Conservation (phyloP, 2,797 vertebrate genomes). For the Brachyalestes nurse region DNA sequence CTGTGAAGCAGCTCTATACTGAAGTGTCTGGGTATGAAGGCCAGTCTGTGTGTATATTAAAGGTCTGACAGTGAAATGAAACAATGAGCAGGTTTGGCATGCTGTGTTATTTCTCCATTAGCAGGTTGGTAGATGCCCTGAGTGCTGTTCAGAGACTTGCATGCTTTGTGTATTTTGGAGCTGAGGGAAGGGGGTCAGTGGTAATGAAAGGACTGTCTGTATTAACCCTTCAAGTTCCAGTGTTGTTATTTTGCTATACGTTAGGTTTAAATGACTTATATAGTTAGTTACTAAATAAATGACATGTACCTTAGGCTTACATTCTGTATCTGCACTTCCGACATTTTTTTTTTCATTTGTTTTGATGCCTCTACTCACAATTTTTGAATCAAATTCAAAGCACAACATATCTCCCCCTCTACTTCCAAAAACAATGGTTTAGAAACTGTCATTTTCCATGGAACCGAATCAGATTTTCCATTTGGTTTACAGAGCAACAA, state of each 20-base stretch:
- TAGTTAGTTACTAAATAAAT: too few relatives aligned
- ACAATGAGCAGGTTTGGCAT: background rate
- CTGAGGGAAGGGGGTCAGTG: background rate
- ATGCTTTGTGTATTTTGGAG: constrained; percentile 2
- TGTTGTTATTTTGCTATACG: background rate
- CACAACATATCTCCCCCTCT: too few relatives aligned
- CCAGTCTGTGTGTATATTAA: background rate
- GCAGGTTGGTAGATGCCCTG: background rate
- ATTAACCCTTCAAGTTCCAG: background rate
- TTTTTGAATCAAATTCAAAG: too few relatives aligned
- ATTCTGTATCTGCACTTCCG: too few relatives aligned
- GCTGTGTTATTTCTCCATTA: background rate
- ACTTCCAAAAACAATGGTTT: too few relatives aligned
- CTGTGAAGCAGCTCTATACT: background rate
- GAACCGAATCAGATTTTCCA: background rate
- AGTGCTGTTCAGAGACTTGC: background rate
- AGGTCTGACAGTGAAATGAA: constrained; percentile 19
- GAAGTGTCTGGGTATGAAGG: background rate
- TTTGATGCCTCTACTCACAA: too few relatives aligned
- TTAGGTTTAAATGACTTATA: background rate
- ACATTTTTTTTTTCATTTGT: too few relatives aligned
- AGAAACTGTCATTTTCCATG: background rate
- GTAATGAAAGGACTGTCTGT: background rate
- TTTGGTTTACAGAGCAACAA: background rate
- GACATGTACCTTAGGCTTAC: too few relatives aligned